Percentiles rank a stretch among this genome's conserved stretches.
These are phyloP conservation scores for Astreopora myriophthalma DNA, from an alignment of 64 coral and sea anemone genomes.

Conservation along the genomic window DNA sequence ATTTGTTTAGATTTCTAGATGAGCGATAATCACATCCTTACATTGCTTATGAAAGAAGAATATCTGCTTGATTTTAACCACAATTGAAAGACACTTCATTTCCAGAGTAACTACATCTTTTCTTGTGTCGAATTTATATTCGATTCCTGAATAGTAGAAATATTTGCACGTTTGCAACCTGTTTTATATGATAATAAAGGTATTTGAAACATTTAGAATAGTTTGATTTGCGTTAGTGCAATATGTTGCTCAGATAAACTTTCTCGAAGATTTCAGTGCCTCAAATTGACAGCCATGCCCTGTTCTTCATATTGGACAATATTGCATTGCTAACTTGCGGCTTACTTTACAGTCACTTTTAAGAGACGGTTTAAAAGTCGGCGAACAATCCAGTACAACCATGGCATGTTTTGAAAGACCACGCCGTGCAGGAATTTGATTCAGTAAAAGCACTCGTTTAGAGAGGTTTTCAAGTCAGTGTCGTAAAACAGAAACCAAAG, in stretches of 20 bases:
- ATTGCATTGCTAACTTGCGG: background rate
- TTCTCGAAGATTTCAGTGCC: background rate
- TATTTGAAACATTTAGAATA: background rate
- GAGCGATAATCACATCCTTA: background rate
- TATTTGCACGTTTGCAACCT: background rate
- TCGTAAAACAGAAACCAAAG: too few species aligned
- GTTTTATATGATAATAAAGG: slow-evolving; percentile 24
- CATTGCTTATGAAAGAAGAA: background rate
- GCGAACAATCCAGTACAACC: too few species aligned
- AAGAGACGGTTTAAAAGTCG: too few species aligned
- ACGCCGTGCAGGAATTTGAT: too few species aligned
- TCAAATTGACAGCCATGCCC: background rate
- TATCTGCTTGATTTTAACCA: slow-evolving; percentile 8
- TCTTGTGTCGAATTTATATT: background rate
- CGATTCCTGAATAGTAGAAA: background rate
- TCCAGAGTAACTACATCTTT: slow-evolving; percentile 1
- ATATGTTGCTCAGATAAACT: background rate
- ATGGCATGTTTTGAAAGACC: too few species aligned
- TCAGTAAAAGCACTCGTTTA: too few species aligned
- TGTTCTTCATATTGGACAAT: background rate
- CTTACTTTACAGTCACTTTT: background rate
- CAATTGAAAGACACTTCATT: background rate
- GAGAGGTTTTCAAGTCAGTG: too few species aligned
- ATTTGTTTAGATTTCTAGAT: background rate
- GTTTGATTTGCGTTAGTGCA: background rate